Evolutionary conservation across 2,888 invertebrate species (phyloP), one percentile per base, ranked within the genome.

Genomic region (Dolichopus griseipennis): DNA sequence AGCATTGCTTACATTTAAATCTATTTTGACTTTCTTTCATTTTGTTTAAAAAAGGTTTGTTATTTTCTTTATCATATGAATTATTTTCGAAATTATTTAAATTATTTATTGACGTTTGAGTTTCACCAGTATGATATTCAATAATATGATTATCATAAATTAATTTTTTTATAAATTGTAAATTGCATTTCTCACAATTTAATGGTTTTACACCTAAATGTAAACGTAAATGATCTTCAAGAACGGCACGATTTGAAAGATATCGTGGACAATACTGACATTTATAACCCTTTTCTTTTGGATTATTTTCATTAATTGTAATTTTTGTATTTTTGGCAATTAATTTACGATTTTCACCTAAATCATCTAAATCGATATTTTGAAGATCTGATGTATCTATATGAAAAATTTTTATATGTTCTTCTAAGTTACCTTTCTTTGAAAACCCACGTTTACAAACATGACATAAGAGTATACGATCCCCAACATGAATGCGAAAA

Each of bases 161-260:
- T n/a, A 12, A 6, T 27, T 63, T 63, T 63, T 27, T 27, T 2
- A 63, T 5, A 63, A 63, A 63, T 63, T 63, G 7, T 27, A 63
- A 27, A 63, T 63, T 27, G 27, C 63, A 63, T 27, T 27, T 2
- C 6, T 63, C 27, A 27, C 63, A 63, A 27, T 63, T 63, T 15
- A 63, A 63, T 27, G 63, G 63, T 63, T 63, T 63, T 27, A 15
- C 63, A 27, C 63, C 63, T 18, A 27, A 63, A 27, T 63, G 63
- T 3, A 63, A 6, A 27, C 27, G 22, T 27, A 63, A 63, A 27
- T 63, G 63, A 15, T 63, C 63, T 18, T 33, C 12, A n/a, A 63
- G n/a, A 27, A 15, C 18, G 2, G 12, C 1, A 18, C 18, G 63
- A 18, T 63, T 63, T 27, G 27, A 22, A 15, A 52, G 52, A 7